Conservation (phyloP, 2,888 invertebrate genomes). For the Apamea anceps region DNA sequence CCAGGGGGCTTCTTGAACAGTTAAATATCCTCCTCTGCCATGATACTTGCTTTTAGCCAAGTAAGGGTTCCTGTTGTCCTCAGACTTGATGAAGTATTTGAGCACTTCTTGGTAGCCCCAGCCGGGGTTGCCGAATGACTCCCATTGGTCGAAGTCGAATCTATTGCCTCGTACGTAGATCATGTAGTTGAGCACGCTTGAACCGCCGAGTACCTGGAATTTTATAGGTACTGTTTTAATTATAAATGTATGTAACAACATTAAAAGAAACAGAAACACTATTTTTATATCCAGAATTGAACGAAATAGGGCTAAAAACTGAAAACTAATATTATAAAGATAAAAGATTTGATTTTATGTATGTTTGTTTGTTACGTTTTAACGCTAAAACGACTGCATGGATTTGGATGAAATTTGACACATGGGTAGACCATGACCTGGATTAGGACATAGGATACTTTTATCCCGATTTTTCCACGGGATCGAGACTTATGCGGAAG, state of each 20-base stretch:
- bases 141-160: conserved; percentile 97
- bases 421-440: too few relatives aligned
- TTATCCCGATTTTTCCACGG: background rate
- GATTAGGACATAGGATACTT: background rate
- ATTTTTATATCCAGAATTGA: background rate
- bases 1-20: conserved; percentile 96
- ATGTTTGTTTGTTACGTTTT: too few relatives aligned
- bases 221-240: background rate
- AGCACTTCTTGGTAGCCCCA: conserved; percentile 96
- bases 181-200: conserved; percentile 97
- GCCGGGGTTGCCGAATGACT: conserved; percentile 95
- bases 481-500: background rate
- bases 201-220: conserved; percentile 95
- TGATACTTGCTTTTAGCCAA: conserved; percentile 93
- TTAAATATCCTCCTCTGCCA: conserved; percentile 93
- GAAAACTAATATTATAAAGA: too few relatives aligned
- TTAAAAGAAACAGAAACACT: background rate
- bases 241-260: background rate
- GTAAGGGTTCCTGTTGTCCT: conserved; percentile 97
- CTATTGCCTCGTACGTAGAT: conserved; percentile 96
- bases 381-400: too few relatives aligned
- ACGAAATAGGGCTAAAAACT: background rate
- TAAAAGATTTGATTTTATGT: too few relatives aligned
- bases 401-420: too few relatives aligned
- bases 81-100: conserved; percentile 97